Base-by-base conservation (phyloP, 2,888 invertebrate species). In the Odontomyia ornata region DNA sequence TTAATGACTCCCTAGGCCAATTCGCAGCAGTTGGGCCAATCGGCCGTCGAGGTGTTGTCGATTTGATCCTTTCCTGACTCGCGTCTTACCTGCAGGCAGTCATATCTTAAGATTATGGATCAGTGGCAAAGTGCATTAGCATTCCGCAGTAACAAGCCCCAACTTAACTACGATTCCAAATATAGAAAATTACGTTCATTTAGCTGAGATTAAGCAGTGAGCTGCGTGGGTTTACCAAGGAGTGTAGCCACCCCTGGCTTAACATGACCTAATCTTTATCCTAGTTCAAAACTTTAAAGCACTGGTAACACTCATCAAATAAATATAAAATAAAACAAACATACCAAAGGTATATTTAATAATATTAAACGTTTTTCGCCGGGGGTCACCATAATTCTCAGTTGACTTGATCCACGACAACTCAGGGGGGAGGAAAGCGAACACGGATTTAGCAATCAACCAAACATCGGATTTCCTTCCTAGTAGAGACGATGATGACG, bases 381-480 rank as follows among this genome's bases (percentile, higher is more conserved):
- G 25, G 57, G n/a, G 57, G 57, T 60, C 57, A 4, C 57, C 18
- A 60, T 60, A 60, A 60, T 60, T 60, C 57, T 60, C 18, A 23
- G 23, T 60, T 60, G 57, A 60, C 57, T 60, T 60, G 7, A 23
- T 60, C 57, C 57, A 60, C n/a, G n/a, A 60, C 23, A 4, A 60
- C 18, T 60, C 4, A 4, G 18, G 57, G 57, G 21, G 18, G 4
- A 7, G 1, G 23, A 52, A 52, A 52, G 4, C 52, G 15, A 18
- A n/a, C 11, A 4, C 57, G 57, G 18, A 60, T 60, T 60, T 5
- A 60, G 23, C 57, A 60, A 60, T 60, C 57, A 3, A 25, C 23
- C 57, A 60, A 60, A 60, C 25, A 25, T 60, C 25, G 57, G 57
- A 23, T 52, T 52, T 52, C 52, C 52, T 52, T 52, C 52, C 52